These are phyloP conservation scores for Heloderma charlesbogerti DNA, from an alignment of 2,113 vertebrate species.

Conservation along the genomic window DNA sequence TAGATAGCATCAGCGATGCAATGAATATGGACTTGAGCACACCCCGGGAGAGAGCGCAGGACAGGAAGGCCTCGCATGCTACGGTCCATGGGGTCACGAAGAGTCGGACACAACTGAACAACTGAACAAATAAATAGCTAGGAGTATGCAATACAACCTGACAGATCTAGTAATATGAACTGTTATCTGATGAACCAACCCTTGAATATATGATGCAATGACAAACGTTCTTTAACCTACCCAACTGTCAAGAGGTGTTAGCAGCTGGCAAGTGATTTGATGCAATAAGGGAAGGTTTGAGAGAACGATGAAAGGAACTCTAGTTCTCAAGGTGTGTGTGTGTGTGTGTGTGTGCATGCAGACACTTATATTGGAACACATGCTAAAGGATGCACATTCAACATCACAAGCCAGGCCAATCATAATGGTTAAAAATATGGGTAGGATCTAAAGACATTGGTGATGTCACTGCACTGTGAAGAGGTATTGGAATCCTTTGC, in stretches of 20 bases:
- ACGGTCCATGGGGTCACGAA: too few relatives aligned
- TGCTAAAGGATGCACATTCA: not conserved
- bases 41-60: too few relatives aligned
- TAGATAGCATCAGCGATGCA: too few relatives aligned
- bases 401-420: not conserved
- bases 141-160: not conserved
- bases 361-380: not conserved
- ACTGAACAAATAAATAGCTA: not conserved
- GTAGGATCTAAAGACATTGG: not conserved
- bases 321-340: not conserved
- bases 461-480: not conserved
- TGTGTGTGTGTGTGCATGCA: not conserved
- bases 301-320: not conserved
- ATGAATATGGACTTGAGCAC: too few relatives aligned
- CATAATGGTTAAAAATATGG: too few relatives aligned
- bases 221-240: not conserved
- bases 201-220: not conserved
- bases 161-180: not conserved
- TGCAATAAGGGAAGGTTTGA: not conserved
- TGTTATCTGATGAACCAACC: slow-evolving; percentile 14
- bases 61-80: too few relatives aligned
- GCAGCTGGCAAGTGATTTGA: not conserved
- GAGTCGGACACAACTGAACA: too few relatives aligned
- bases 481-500: not conserved
- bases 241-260: slow-evolving; percentile 13